Evolutionary conservation across 2,888 invertebrate genomes (phyloP).

Genomic region (Acleris holmiana): DNA sequence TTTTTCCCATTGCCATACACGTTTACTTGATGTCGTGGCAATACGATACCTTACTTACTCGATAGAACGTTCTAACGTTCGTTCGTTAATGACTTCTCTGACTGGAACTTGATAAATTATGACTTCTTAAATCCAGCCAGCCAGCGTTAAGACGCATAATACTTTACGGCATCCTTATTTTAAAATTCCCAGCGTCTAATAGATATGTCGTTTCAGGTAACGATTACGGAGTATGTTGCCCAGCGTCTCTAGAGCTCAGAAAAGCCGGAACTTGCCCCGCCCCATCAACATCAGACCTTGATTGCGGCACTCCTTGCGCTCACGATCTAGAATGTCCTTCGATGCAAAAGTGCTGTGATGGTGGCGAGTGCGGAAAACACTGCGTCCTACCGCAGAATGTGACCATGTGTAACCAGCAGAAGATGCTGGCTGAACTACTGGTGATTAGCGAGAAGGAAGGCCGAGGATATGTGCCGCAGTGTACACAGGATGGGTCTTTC

Average conservation of each 20-base stretch:
- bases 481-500: slow-evolving; percentile 88
- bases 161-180: too few species aligned
- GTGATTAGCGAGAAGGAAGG: slow-evolving; percentile 92
- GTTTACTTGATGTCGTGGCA: too few species aligned
- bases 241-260: slow-evolving; percentile 89
- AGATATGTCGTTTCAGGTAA: slow-evolving; percentile 78
- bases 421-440: slow-evolving; percentile 89
- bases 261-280: slow-evolving; percentile 91
- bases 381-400: slow-evolving; percentile 91
- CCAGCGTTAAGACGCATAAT: too few species aligned
- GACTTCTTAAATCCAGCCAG: too few species aligned
- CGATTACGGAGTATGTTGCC: slow-evolving; percentile 95
- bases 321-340: slow-evolving; percentile 93
- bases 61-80: too few species aligned
- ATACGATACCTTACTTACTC: too few species aligned
- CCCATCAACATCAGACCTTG: slow-evolving; percentile 63
- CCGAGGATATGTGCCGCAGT: slow-evolving; percentile 93
- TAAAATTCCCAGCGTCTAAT: not conserved
- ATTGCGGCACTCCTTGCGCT: slow-evolving; percentile 88
- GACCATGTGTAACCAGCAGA: slow-evolving; percentile 91
- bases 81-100: too few species aligned
- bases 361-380: slow-evolving; percentile 88
- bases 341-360: slow-evolving; percentile 92
- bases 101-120: too few species aligned
- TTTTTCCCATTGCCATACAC: too few species aligned